Evolutionary conservation across 2,113 vertebrate species (phyloP).

Genomic region (Brachyhypopomus occidentalis): DNA sequence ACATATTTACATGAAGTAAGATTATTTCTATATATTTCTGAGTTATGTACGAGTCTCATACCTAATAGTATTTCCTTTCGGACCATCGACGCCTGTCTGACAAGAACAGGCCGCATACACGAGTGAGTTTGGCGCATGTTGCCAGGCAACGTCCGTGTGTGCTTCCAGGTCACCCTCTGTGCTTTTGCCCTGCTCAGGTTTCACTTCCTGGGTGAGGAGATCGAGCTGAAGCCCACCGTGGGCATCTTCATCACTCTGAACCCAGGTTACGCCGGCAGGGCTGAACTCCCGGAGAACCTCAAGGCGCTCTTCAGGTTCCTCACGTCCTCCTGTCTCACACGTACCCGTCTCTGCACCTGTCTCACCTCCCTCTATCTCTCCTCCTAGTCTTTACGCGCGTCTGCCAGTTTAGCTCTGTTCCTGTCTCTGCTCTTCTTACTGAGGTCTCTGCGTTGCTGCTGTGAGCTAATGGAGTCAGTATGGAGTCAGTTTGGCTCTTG

Average conservation of each 20-base stretch:
- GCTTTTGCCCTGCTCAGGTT: conserved; percentile 61
- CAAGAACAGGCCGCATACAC: too few species aligned
- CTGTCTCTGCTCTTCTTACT: too few species aligned
- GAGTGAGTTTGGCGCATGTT: too few species aligned
- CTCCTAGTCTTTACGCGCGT: neutral
- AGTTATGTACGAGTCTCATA: too few species aligned
- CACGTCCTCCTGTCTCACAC: neutral
- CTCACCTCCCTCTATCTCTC: neutral
- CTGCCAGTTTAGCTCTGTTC: too few species aligned
- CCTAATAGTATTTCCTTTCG: too few species aligned
- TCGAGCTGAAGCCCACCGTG: conserved; percentile 72
- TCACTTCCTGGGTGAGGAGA: conserved; percentile 71
- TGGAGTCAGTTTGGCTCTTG: too few species aligned
- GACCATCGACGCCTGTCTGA: too few species aligned
- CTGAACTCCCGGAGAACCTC: conserved; percentile 79
- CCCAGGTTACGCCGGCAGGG: conserved; percentile 76
- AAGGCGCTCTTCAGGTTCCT: conserved; percentile 75
- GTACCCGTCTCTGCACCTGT: neutral
- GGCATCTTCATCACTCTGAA: conserved; percentile 82
- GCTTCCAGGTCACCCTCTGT: neutral
- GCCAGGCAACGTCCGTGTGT: neutral
- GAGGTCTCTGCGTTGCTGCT: too few species aligned
- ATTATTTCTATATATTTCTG: too few species aligned
- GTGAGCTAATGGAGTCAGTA: too few species aligned
- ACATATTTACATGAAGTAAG: too few species aligned